Evolutionary conservation across 1,140 invertebrate genomes (phyloP).

Genomic region (Cydia pomonella): DNA sequence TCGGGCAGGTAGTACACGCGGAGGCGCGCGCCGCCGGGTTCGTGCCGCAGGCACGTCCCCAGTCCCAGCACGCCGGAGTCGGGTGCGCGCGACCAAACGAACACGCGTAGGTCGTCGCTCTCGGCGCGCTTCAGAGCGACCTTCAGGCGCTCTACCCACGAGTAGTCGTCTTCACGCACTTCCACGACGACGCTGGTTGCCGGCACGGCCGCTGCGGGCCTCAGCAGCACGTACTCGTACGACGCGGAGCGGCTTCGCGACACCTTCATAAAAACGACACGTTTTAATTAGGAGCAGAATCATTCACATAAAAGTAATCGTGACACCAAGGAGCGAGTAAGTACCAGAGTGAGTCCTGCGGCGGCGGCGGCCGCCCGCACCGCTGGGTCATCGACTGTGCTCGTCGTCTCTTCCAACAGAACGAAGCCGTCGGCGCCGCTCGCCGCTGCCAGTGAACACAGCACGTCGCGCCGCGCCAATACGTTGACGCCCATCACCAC

Average conservation of each 20-base stretch:
- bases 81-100: conserved; percentile 82
- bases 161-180: conserved; percentile 85
- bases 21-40: conserved; percentile 89
- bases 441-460: conserved; percentile 82
- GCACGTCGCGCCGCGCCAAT: conserved; percentile 73
- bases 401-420: conserved; percentile 86
- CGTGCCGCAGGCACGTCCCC: conserved; percentile 92
- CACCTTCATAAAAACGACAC: conserved; percentile 53
- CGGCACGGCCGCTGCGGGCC: conserved; percentile 71
- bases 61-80: conserved; percentile 91
- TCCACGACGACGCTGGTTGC: conserved; percentile 78
- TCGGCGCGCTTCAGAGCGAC: conserved; percentile 83
- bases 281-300: neutral
- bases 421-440: conserved; percentile 89
- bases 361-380: conserved; percentile 74
- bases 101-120: conserved; percentile 82
- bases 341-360: neutral
- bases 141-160: conserved; percentile 92
- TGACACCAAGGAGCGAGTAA: neutral
- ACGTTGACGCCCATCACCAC: conserved; percentile 84
- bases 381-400: conserved; percentile 77
- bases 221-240: conserved; percentile 83
- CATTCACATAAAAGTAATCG: too few relatives aligned
- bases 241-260: conserved; percentile 81
- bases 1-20: conserved; percentile 87